phyloP scores from a whole-genome alignment of 2,797 vertebrate genomes.

The Naso thynnoides region DNA sequence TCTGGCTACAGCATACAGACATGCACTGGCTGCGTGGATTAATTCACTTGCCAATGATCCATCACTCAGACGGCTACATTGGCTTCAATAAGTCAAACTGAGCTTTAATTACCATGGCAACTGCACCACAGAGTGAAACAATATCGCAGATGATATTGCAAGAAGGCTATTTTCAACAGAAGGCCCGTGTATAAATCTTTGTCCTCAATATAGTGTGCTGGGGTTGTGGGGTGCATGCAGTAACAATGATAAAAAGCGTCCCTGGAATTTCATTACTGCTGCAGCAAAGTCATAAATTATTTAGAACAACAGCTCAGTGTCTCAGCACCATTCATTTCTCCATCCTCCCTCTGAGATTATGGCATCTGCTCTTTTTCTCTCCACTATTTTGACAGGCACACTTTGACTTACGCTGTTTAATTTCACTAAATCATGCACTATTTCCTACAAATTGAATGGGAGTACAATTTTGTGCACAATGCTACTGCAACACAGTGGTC shows the following conservation, averaged over 20 bases:
- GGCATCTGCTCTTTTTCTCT: slow-evolving; percentile 62
- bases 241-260: slow-evolving; percentile 73
- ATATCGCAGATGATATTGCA: slow-evolving; percentile 64
- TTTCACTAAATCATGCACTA: slow-evolving; percentile 13
- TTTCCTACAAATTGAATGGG: slow-evolving; percentile 11
- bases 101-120: slow-evolving; percentile 78
- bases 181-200: slow-evolving; percentile 63
- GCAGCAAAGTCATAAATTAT: slow-evolving; percentile 83
- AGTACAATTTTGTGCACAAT: slow-evolving; percentile 7
- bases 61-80: slow-evolving; percentile 54
- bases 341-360: slow-evolving; percentile 66
- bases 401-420: slow-evolving; percentile 1
- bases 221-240: slow-evolving; percentile 46
- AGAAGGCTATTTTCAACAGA: slow-evolving; percentile 50
- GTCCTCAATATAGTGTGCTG: slow-evolving; percentile 42
- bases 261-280: slow-evolving; percentile 79
- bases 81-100: slow-evolving; percentile 60
- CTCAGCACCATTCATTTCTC: slow-evolving; percentile 73
- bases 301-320: slow-evolving; percentile 76
- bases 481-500: not conserved
- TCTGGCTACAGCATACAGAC: slow-evolving; percentile 26
- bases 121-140: slow-evolving; percentile 66
- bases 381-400: slow-evolving; percentile 45
- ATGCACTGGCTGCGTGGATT: slow-evolving; percentile 43
- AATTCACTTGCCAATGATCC: slow-evolving; percentile 61